Conservation (phyloP, 2,888 invertebrate genomes). For the Zonitis immaculata region DNA sequence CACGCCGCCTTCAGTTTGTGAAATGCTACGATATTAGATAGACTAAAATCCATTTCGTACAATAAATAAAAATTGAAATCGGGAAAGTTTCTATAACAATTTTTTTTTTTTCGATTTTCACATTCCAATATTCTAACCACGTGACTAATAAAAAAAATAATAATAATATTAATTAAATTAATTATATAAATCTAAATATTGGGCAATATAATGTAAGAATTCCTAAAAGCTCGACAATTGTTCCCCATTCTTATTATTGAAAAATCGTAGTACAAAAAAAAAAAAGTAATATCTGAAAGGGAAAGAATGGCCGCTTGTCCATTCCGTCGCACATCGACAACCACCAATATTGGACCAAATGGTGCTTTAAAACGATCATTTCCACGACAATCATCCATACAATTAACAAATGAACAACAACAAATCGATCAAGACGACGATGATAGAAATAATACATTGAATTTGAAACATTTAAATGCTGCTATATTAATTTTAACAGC, state of each 20-base stretch:
- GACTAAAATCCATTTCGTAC: neutral
- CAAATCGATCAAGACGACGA: slow-evolving; percentile 58
- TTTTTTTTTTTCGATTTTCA: neutral
- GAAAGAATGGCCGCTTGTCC: slow-evolving; percentile 50
- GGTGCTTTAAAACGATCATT: slow-evolving; percentile 42
- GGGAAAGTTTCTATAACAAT: neutral
- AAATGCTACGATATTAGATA: slow-evolving; percentile 21
- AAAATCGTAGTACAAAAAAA: neutral
- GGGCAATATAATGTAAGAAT: no score
- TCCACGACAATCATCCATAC: slow-evolving; percentile 62
- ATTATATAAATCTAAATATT: no score
- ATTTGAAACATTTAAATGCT: slow-evolving; percentile 73
- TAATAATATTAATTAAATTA: no score
- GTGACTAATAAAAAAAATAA: neutral
- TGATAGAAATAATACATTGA: slow-evolving; percentile 61
- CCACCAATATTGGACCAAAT: slow-evolving; percentile 53
- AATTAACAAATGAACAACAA: slow-evolving; percentile 50
- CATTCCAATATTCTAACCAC: neutral
- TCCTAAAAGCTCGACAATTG: no score
- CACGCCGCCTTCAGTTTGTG: slow-evolving; percentile 19
- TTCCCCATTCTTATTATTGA: neutral
- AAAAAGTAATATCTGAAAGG: slow-evolving; percentile 8
- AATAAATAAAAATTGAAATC: neutral
- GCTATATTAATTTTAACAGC: slow-evolving; percentile 76
- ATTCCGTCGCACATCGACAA: slow-evolving; percentile 53